Base-by-base conservation (phyloP, 2,113 vertebrate genomes). In the Xenopus borealis region DNA sequence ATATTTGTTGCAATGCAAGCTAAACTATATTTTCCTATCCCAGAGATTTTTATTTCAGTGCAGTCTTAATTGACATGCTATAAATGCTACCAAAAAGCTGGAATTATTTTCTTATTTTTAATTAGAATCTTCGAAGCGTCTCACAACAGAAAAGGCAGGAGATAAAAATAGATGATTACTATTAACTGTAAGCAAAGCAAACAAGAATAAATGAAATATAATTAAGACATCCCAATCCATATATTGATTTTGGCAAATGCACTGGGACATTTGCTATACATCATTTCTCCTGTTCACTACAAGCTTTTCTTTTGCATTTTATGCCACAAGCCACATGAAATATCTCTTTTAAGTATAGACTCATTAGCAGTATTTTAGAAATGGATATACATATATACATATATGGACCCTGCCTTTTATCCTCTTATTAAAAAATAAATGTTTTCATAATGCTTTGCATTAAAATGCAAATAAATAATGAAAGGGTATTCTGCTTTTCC, bases 221-320 rank as follows among this genome's bases (percentile, higher is more conserved):
- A 61, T 61, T 20, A 61, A 20, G 19, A 19, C 18, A 61, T 61
- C 18, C 11, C 20, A 71, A 23, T 71, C 55, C n/a, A 61, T 69
- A 46, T 10, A 70, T 70, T 44, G 55, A 70, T 45, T 27, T 44
- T 4, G 4, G n/a, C 67, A 69, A 18, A 57, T 30, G 17, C 16
- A 69, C 33, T n/a, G 3, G 30, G 13, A 45, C 10, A 12, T 71
- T 59, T 59, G 16, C 69, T 46, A 9, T 23, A 23, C 40, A 17
- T 46, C 58, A 19, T 19, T 33, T 53, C 23, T 4, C 20, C 18
- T 61, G 11, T 61, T 61, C 5, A 61, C 10, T 11, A 61, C 18
- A 58, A 16, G 47, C 14, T 50, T 50, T 50, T 50, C 47, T 50
- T 50, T 50, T 50, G 6, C 11, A 50, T 50, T 6, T 10, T 50